Base-by-base conservation (phyloP, 2,797 vertebrate genomes). In the Pangasius sanitwongsei region DNA sequence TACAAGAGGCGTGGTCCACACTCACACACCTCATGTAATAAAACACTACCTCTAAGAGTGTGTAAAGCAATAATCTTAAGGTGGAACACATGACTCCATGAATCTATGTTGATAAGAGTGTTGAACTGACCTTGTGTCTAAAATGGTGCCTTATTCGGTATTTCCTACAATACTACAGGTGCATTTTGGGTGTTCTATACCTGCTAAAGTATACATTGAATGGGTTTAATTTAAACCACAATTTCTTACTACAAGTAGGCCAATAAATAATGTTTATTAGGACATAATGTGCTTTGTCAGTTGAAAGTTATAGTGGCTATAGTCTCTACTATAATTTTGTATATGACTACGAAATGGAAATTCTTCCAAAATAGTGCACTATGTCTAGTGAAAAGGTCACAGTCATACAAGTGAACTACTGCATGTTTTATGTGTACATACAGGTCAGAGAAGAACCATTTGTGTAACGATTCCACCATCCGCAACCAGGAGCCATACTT, bases 381-480 rank as follows among this genome's bases (percentile, higher is more conserved):
- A 28, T 34, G 18, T 78, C 16, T 16, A 37, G 37, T 16, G 23
- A 83, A 83, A 41, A 31, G 6, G 37, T 63, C 55, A 55, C 50
- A 59, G 55, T 59, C 57, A 63, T 41, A 18, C 23, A 55, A 23
- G 7, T 84, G 31, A 34, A 72, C 31, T 72, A 37, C 53, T 81
- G 37, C 59, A 83, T 83, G 61, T 85, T n/a, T 90, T 85, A 23
- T 90, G 50, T 83, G 25, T 86, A 57, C 83, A 31, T 15, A 6
- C 91, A 99, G 98, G 92, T 96, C 96, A 0, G 94, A 91, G 67
- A 93, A 94, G 83, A 94, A 95, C 91, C 85, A 94, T 0, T 89
- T 97, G 89, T 99, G 98, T 90, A 96, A 93, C 78, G 87, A 95
- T 41, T 94, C 96, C 15, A 13, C 65, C 0, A 91, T 92, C 41